Base-by-base conservation (phyloP, 2,113 vertebrate genomes). In the Perca flavescens region DNA sequence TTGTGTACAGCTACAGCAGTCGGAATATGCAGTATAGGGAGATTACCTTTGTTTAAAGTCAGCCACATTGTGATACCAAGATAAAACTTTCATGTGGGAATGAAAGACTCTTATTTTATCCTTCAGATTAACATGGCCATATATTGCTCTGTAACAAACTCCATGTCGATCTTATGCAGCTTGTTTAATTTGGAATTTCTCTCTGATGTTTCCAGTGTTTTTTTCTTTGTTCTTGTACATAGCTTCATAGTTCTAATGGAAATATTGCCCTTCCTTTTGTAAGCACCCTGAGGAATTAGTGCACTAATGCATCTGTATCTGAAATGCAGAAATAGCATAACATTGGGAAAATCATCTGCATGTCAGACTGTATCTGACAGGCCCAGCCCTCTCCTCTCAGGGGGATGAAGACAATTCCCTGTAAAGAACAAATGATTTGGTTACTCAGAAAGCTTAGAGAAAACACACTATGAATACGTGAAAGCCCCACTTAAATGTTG, bases 311-410 rank as follows among this genome's bases (percentile, higher is more conserved):
- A 84, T 89, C 74, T 67, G 67, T 82, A 62, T 84, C 79, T 53
- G 36, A 82, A 85, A 82, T 73, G 80, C 82, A 89, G 89, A 93
- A 93, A 93, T 92, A 90, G 89, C 81, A 72, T 56, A 69, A 81
- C 82, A 47, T 83, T 82, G 64, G 82, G 78, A 74, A 79, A 75
- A 70, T 61, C 47, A 73, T 89, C 77, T 16, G 25, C 80, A 85
- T 83, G 73, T 92, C 79, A 71, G 78, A 76, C 76, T 79, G 53
- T 56, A 61, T 83, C 73, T 74, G 71, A 79, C 82, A 81, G 77
- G 14, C 81, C 60, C 58, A 68, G 80, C 57, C 34, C 21, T 62
- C 68, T 74, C 12, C 67, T 87, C 71, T 76, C 58, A 4, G 34
- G 60, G 71, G 71, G 43, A 53, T 65, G 40, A 17, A 73, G 47